Percentiles rank a stretch among this genome's conserved stretches.
Evolutionary conservation across 2,888 invertebrate genomes (phyloP).

Genomic region (Hypomecis atomaria): DNA sequence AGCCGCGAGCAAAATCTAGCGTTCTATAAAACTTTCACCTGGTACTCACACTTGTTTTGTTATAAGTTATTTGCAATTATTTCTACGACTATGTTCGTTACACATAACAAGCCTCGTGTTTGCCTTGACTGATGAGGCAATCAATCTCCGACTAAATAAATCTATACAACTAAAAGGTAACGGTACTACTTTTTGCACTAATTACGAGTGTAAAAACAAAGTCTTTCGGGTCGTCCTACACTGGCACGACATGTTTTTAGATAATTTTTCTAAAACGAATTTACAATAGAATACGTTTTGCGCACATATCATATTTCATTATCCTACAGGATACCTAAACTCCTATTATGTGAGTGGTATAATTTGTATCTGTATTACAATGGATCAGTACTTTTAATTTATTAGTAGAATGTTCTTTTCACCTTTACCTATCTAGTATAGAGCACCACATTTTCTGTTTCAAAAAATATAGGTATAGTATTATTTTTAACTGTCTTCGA

Average conservation of each 20-base stretch:
- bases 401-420: too few relatives aligned
- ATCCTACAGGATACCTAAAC: too few relatives aligned
- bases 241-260: neutral
- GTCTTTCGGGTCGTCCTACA: neutral
- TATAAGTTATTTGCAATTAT: neutral
- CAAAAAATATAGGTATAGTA: too few relatives aligned
- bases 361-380: too few relatives aligned
- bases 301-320: too few relatives aligned
- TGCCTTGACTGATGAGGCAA: conserved; percentile 24
- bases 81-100: conserved; percentile 2
- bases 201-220: neutral
- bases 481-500: too few relatives aligned
- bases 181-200: conserved; percentile 23
- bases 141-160: conserved; percentile 15
- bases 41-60: neutral
- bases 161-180: conserved; percentile 14
- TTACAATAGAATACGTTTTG: too few relatives aligned
- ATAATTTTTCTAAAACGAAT: neutral
- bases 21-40: neutral
- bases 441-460: too few relatives aligned
- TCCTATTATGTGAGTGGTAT: too few relatives aligned
- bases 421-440: too few relatives aligned
- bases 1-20: too few relatives aligned
- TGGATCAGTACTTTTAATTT: too few relatives aligned
- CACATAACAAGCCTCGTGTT: conserved; percentile 16